phyloP scores from a whole-genome alignment of 2,888 invertebrate genomes.

The Platynereis dumerilii region DNA sequence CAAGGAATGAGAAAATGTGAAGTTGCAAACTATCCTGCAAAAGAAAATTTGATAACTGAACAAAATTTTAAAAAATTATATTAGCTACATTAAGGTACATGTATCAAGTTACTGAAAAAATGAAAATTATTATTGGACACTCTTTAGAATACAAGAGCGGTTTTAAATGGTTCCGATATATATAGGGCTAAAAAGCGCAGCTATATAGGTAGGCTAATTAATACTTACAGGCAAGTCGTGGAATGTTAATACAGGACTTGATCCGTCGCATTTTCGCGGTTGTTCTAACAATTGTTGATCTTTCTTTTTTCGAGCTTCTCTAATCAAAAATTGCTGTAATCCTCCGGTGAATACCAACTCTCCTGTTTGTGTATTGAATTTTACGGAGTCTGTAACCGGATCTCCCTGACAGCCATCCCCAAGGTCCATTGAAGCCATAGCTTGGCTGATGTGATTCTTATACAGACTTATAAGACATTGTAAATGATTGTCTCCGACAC shows the following conservation, averaged over 20 bases:
- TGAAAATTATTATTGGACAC: no score
- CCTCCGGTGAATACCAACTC: constrained; percentile 21
- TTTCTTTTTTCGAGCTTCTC: constrained; percentile 5
- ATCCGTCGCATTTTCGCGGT: constrained; percentile 18
- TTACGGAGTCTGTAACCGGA: no score
- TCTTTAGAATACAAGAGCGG: no score
- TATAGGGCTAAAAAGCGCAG: no score
- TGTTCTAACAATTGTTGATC: constrained; percentile 16
- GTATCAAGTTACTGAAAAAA: no score
- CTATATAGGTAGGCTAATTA: no score
- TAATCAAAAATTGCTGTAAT: constrained; percentile 27
- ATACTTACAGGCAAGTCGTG: constrained; percentile 26
- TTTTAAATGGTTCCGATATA: no score
- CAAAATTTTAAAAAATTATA: no score
- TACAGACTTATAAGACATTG: background rate
- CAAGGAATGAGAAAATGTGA: constrained; percentile 41
- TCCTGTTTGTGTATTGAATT: background rate
- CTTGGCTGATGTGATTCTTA: background rate
- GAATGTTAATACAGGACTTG: constrained; percentile 23
- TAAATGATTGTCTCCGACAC: no score
- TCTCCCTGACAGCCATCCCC: background rate
- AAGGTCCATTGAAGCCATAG: background rate
- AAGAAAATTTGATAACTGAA: no score
- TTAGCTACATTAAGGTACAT: no score
- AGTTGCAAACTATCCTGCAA: constrained; percentile 36